phyloP scores from a whole-genome alignment of 2,797 vertebrate species.

The Ctenopoma kingsleyae region DNA sequence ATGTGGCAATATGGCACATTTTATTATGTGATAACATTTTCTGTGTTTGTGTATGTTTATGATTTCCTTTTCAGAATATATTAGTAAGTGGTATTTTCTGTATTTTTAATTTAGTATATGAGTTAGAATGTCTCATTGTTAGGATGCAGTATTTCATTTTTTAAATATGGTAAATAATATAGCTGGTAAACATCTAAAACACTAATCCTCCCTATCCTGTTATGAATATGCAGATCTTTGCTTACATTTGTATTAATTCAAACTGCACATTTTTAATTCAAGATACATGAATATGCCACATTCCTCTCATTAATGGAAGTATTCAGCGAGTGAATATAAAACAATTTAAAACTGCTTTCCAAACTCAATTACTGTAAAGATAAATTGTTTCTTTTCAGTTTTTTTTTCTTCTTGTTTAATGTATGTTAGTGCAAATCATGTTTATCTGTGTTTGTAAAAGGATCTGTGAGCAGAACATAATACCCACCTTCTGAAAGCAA shows the following conservation, averaged over 20 bases:
- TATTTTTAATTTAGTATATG: neutral
- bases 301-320: neutral
- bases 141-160: neutral
- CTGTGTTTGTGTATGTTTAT: neutral
- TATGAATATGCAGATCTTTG: neutral
- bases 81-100: no score
- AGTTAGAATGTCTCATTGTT: neutral
- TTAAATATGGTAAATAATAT: neutral
- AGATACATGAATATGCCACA: slow-evolving; percentile 8
- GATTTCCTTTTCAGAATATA: neutral
- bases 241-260: slow-evolving; percentile 8
- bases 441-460: slow-evolving; percentile 27
- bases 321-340: slow-evolving; percentile 18
- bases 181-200: neutral
- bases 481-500: slow-evolving; percentile 18
- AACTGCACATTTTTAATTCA: slow-evolving; percentile 36
- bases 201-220: neutral
- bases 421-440: slow-evolving; percentile 16
- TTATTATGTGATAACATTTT: slow-evolving; percentile 3
- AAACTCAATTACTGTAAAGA: neutral
- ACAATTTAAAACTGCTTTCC: slow-evolving; percentile 15
- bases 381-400: neutral
- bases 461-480: slow-evolving; percentile 29
- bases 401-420: neutral
- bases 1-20: neutral